A percentile compares a stretch with the other conserved stretches of the same genome.
Evolutionary conservation across 2,797 vertebrate species (phyloP).

Genomic region (Diglossa cyanea): DNA sequence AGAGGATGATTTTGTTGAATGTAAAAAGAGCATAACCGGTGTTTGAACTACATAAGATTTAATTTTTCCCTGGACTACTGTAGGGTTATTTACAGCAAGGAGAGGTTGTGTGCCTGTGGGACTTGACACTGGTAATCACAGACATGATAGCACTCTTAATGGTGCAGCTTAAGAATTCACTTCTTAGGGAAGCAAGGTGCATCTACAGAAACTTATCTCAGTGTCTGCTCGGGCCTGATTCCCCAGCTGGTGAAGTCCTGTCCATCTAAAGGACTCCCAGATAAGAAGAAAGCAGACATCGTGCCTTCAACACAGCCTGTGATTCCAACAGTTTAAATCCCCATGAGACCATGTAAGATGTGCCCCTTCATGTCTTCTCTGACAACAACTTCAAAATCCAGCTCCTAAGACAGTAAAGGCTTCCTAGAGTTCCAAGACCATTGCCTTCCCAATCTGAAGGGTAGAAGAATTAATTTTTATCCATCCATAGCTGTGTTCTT

Average conservation of each 20-base stretch:
- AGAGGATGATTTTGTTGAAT: background rate
- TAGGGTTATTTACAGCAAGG: background rate
- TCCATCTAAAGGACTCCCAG: background rate
- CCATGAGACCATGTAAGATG: background rate
- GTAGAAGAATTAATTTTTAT: accelerated
- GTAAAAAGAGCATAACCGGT: background rate
- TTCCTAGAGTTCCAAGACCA: background rate
- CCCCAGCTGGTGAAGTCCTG: background rate
- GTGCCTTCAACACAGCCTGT: background rate
- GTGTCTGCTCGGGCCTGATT: background rate
- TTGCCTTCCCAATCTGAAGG: background rate
- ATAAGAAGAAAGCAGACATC: background rate
- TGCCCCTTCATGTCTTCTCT: background rate
- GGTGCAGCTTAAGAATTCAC: background rate
- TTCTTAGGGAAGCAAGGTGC: background rate
- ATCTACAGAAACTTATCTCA: background rate
- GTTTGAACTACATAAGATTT: background rate
- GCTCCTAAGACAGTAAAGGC: background rate
- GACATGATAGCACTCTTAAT: background rate
- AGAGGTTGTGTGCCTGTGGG: background rate
- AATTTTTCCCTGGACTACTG: background rate
- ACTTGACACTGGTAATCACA: background rate
- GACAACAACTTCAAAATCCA: background rate
- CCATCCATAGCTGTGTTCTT: background rate
- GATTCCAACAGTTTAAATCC: background rate